Evolutionary conservation across 2,113 vertebrate species (phyloP).

Genomic region (Redunca redunca): DNA sequence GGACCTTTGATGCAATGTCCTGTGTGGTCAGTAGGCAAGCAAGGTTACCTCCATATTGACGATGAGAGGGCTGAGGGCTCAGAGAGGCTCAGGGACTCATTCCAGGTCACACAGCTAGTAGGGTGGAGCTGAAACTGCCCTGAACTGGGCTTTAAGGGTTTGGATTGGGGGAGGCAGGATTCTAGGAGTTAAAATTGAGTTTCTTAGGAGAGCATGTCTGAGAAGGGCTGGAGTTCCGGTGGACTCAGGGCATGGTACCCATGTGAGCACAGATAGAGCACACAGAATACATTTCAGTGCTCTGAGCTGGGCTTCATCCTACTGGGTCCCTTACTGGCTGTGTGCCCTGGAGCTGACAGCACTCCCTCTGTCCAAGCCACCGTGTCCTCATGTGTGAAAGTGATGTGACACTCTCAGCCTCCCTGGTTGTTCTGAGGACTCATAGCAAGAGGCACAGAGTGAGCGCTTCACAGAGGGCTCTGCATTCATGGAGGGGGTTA

Average conservation of each 20-base stretch:
- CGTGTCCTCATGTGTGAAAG: neutral
- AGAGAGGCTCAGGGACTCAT: neutral
- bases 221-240: fast-evolving
- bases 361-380: neutral
- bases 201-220: neutral
- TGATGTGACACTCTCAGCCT: fast-evolving
- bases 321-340: neutral
- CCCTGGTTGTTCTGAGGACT: neutral
- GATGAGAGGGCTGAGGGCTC: neutral
- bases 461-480: neutral
- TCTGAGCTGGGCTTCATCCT: neutral
- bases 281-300: neutral
- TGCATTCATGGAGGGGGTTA: too few species aligned
- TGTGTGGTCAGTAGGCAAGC: neutral
- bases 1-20: neutral
- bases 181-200: neutral
- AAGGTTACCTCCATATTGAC: neutral
- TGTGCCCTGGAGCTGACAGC: neutral
- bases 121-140: neutral
- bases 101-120: neutral
- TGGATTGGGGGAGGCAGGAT: neutral
- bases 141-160: neutral
- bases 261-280: fast-evolving
- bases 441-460: neutral
- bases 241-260: fast-evolving